These are phyloP conservation scores for Macrosiphum euphorbiae DNA, from an alignment of 2,888 invertebrate species.

Conservation along the genomic window DNA sequence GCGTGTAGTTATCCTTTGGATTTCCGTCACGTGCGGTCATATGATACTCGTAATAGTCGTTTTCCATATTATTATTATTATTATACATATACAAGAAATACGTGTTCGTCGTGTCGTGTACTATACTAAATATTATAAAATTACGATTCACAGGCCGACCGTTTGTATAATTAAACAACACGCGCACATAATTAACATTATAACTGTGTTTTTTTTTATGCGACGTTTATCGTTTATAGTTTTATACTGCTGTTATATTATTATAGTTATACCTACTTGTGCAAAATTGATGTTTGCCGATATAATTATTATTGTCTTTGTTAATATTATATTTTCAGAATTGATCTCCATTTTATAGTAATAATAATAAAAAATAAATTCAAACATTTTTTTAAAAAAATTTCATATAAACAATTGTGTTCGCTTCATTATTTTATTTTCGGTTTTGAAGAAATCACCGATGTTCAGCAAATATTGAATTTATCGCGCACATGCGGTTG, in stretches of 20 bases:
- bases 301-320: not conserved
- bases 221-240: not conserved
- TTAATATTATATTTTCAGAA: not conserved
- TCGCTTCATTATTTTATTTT: slow-evolving; percentile 5
- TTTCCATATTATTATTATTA: not conserved
- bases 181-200: not conserved
- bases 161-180: not conserved
- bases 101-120: not conserved
- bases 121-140: not conserved
- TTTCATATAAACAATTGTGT: not conserved
- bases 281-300: not conserved
- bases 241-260: not conserved
- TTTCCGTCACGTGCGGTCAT: not conserved
- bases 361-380: not conserved
- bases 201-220: not conserved
- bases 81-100: not conserved
- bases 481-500: slow-evolving; percentile 32
- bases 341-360: not conserved
- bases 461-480: slow-evolving; percentile 45
- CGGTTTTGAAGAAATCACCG: slow-evolving; percentile 26
- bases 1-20: not conserved
- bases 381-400: not conserved
- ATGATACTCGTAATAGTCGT: not conserved
- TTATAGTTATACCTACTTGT: not conserved
- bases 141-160: not conserved